These are phyloP conservation scores for Chrysomallon squamiferum DNA, from an alignment of 1,140 invertebrate species.

Conservation along the genomic window DNA sequence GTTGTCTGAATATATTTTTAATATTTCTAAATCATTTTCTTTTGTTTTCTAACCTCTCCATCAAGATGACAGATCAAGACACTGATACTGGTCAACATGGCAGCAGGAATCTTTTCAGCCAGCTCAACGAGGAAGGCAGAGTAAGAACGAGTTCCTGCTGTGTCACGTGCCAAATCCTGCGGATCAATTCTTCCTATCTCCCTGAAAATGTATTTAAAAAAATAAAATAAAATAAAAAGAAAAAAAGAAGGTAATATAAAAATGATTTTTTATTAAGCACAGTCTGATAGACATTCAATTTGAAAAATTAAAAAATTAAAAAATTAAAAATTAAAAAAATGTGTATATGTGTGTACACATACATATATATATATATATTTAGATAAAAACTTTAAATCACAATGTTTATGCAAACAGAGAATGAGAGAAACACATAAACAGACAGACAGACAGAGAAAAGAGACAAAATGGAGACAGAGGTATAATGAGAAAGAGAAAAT, in stretches of 20 bases:
- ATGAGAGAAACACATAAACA: too few species aligned
- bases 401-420: too few species aligned
- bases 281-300: neutral
- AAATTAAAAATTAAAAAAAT: too few species aligned
- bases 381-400: too few species aligned
- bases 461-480: too few species aligned
- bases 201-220: conserved; percentile 49
- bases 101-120: conserved; percentile 70
- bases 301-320: neutral
- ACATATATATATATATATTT: too few species aligned
- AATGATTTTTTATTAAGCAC: neutral
- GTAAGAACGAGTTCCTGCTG: conserved; percentile 70
- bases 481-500: too few species aligned
- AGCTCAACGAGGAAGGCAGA: conserved; percentile 75
- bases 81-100: conserved; percentile 72
- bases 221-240: neutral
- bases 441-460: too few species aligned
- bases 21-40: too few species aligned
- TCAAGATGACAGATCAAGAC: conserved; percentile 69
- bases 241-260: neutral
- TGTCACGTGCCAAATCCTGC: conserved; percentile 66
- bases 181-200: conserved; percentile 73
- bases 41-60: conserved; percentile 66
- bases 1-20: too few species aligned
- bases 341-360: too few species aligned